Base-by-base conservation (phyloP, 2,113 vertebrate genomes). In the Bagarius yarrelli region DNA sequence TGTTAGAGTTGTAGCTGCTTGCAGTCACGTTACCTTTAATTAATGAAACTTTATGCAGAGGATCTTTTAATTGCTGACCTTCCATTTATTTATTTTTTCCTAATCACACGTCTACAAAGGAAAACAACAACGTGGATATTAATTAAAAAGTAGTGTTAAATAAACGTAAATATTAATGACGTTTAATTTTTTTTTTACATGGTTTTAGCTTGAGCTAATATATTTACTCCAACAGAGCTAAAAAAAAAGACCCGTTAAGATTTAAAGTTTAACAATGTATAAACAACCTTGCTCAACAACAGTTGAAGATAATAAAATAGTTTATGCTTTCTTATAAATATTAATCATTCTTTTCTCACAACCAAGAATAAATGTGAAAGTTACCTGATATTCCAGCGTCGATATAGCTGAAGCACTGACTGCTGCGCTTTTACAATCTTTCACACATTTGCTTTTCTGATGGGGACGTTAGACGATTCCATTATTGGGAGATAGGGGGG, bases 51-150 rank as follows among this genome's bases (percentile, higher is more conserved):
- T 96, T 98, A 90, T 94, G 95, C 89, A 96, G 88, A 69, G 95
- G 93, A 87, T 98, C 96, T 84, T 94, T 96, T 87, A 96, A 88
- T 78, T 96, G 93, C 88, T 96, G 96, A 76, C 95, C 93, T 91
- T 99, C 97, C 98, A 98, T 99, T 85, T 95, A 91, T 40, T 40
- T 40, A 4, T 40, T 59, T 93, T 92, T 85, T 94, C 95, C 97
- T 84, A 34, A 67, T 83, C 71, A 83, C 82, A 76, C 53, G 80
- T 55, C 71, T 75, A 30, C 44, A 15, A 50, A 70, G 44, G n/a
- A 15, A 52, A 8, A 71, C 40, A 52, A 71, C 44, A 71, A 8
- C 1, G 5, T 32, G 11, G 44, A 50, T 16, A 61, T 19, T 50
- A 14, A 50, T 21, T 52, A 76, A 79, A 63, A 53, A 30, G 4